Evolutionary conservation across 2,888 invertebrate genomes (phyloP), one percentile per base, ranked within the genome.

Genomic region (Sphecodes monilicornis): DNA sequence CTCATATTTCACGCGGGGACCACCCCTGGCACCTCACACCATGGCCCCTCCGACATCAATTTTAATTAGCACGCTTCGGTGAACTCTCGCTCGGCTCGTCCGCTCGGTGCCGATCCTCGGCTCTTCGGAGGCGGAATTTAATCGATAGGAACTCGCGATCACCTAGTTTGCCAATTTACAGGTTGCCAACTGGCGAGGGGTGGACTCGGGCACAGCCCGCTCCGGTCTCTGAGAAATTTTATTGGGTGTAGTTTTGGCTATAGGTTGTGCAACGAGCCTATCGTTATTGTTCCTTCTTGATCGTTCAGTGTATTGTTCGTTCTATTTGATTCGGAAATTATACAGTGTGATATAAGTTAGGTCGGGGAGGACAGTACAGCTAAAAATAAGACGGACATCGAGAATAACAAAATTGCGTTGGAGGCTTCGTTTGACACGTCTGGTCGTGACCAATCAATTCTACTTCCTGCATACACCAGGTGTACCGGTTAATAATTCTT

Each of bases 41-140:
- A 18, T 8, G 3, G 18, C 29, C 18, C 60, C 3, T 0, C 43
- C 2, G 29, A 32, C 70, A 77, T 84, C 83, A 83, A 84, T 83
- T 84, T 84, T 84, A 83, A 83, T 84, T 70, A 83, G 69, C n/a
- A 50, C 73, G 83, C 83, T 77, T 54, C 83, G 39, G 57, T 82
- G 83, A 73, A 60, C 73, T 68, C 68, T 39, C 39, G 36, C 36
- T 18, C 26, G 11, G 11, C 22, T 43, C 39, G 60, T 39, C 50
- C 50, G 50, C 41, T 26, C 26, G 41, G 18, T 72, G 41, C 50
- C 72, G 79, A 39, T 68, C 39, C 36, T 50, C 66, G n/a, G 11
- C 66, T 22, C n/a, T 22, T 68, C 60, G 29, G 60, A 60, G 66
- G 22, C 18, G 66, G 32, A 32, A 32, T 66, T 66, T 36, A 32